These are phyloP conservation scores for Oreotrochilus melanogaster DNA, from an alignment of 2,113 vertebrate species.

Conservation along the genomic window DNA sequence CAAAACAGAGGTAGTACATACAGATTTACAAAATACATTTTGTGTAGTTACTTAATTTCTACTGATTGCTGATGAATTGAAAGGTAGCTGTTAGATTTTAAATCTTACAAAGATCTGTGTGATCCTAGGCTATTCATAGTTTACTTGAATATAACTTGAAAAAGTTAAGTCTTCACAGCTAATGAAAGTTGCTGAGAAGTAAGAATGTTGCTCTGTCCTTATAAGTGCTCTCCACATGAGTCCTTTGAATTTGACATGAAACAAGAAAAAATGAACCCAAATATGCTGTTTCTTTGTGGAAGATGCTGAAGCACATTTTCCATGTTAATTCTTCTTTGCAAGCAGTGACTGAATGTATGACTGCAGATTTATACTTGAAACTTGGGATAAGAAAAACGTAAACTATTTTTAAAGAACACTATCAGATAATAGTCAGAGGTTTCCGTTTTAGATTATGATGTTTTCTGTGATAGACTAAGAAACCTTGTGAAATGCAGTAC, in stretches of 20 bases:
- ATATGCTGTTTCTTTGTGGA: not conserved
- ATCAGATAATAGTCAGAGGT: not conserved
- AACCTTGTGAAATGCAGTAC: not conserved
- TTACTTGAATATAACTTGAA: not conserved
- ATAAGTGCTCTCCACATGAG: not conserved
- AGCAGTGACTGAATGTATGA: not conserved
- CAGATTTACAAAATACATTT: not conserved
- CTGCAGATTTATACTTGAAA: not conserved
- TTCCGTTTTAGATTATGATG: not conserved
- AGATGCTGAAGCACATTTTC: not conserved
- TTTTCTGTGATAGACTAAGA: not conserved
- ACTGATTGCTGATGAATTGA: not conserved
- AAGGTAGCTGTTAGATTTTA: not conserved
- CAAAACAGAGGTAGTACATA: not conserved
- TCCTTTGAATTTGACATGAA: not conserved
- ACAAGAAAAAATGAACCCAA: constrained; percentile 21
- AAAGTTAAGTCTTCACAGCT: not conserved
- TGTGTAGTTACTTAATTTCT: not conserved
- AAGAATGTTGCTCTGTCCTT: not conserved
- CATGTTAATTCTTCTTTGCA: not conserved
- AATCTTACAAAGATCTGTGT: not conserved
- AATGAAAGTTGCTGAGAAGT: not conserved
- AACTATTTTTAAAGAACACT: not conserved
- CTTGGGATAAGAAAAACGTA: not conserved
- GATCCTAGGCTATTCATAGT: not conserved